These are phyloP conservation scores for Zaprionus vittiger DNA, from an alignment of 1,140 invertebrate genomes.

Conservation along the genomic window DNA sequence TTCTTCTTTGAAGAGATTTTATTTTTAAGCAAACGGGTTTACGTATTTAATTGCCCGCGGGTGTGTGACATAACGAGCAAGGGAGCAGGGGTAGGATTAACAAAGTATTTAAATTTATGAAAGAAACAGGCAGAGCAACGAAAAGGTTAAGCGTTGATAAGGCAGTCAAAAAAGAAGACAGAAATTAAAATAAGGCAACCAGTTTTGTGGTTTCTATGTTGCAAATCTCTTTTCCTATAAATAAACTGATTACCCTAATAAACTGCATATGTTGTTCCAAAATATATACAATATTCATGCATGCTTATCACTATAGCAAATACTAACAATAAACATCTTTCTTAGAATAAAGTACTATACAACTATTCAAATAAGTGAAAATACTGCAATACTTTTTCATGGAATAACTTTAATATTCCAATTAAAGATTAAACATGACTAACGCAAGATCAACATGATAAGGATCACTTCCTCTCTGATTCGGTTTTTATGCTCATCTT, in stretches of 20 bases:
- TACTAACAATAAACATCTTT: too few species aligned
- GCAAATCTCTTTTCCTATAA: not conserved
- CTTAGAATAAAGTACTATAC: too few species aligned
- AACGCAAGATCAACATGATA: too few species aligned
- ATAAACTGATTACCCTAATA: not conserved
- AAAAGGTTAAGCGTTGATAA: not conserved
- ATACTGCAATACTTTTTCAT: too few species aligned
- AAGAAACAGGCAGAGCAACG: not conserved
- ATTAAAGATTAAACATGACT: too few species aligned
- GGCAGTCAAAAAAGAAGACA: not conserved
- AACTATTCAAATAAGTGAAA: too few species aligned
- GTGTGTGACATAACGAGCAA: not conserved
- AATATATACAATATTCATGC: too few species aligned
- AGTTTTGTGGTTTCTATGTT: not conserved
- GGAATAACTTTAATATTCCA: too few species aligned
- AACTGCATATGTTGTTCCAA: not conserved
- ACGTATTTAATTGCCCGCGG: not conserved
- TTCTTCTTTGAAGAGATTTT: not conserved
- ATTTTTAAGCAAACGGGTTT: slow-evolving; percentile 21
- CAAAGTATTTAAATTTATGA: not conserved
- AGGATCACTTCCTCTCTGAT: not conserved
- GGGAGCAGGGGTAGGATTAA: not conserved
- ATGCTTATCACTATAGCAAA: too few species aligned
- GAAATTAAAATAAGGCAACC: not conserved
- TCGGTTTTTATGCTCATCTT: not conserved